Evolutionary conservation across 2,113 vertebrate genomes (phyloP).

Genomic region (Bettongia penicillata): DNA sequence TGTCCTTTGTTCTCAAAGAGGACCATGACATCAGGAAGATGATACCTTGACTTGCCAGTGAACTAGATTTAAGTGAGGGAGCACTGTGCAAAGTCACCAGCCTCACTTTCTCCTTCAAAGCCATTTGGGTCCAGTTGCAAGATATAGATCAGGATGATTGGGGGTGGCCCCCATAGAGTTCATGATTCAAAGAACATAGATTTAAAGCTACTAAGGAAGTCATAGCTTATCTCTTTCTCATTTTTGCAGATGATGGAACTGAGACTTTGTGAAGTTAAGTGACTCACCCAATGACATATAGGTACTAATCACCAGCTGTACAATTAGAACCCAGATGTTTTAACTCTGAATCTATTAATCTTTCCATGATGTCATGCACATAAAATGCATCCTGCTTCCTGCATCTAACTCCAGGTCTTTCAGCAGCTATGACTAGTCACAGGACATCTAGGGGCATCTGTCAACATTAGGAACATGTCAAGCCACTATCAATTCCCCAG

Average conservation of each 20-base stretch:
- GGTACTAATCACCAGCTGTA: not conserved
- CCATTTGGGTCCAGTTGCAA: too few species aligned
- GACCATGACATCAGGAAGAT: too few species aligned
- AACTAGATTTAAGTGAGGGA: too few species aligned
- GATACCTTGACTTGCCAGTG: too few species aligned
- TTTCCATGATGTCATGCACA: not conserved
- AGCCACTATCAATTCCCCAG: rapidly evolving
- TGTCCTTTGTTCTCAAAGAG: too few species aligned
- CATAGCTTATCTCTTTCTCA: not conserved
- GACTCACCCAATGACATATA: not conserved
- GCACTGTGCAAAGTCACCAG: too few species aligned
- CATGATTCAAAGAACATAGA: not conserved
- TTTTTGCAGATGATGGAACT: not conserved
- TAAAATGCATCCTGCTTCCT: not conserved
- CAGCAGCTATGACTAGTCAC: not conserved
- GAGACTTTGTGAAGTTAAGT: too few species aligned
- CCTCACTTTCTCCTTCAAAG: too few species aligned
- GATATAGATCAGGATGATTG: too few species aligned
- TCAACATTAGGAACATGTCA: not conserved
- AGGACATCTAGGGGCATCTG: not conserved
- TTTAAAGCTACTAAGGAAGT: too few species aligned
- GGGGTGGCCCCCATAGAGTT: not conserved
- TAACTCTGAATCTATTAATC: not conserved
- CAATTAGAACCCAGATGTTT: not conserved
- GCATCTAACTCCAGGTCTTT: not conserved